A percentile compares a stretch with the other conserved stretches of the same genome.
phyloP scores from a whole-genome alignment of 2,888 invertebrate genomes.

The Mantis religiosa region DNA sequence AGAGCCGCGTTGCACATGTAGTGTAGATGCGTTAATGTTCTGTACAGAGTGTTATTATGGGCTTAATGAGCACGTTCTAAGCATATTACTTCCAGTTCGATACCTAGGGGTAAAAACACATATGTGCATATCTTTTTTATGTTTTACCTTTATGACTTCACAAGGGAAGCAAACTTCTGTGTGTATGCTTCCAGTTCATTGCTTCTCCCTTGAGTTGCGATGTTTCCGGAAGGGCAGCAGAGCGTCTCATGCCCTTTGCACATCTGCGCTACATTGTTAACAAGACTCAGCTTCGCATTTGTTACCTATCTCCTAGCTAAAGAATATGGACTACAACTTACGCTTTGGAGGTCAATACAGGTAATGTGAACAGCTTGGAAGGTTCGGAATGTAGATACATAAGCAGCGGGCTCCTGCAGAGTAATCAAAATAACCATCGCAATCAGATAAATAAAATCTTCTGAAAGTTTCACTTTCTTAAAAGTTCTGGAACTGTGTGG shows the following conservation, averaged over 20 bases:
- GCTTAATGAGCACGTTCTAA: background rate
- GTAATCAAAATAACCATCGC: too few species aligned
- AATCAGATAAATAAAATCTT: too few species aligned
- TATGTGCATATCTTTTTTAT: background rate
- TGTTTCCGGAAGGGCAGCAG: background rate
- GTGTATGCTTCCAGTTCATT: background rate
- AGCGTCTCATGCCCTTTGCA: background rate
- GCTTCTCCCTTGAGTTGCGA: background rate
- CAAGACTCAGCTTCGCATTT: background rate
- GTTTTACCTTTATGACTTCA: background rate
- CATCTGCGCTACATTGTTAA: background rate
- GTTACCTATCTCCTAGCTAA: background rate
- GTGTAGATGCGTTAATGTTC: too few species aligned
- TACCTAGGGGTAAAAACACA: background rate
- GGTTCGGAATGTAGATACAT: too few species aligned
- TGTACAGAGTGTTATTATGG: background rate
- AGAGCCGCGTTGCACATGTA: too few species aligned
- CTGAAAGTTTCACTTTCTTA: too few species aligned
- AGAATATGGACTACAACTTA: too few species aligned
- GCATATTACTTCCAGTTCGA: background rate
- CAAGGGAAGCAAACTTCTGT: background rate
- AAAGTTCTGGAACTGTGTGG: too few species aligned
- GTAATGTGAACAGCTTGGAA: too few species aligned
- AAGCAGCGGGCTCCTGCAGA: too few species aligned
- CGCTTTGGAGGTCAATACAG: too few species aligned